Evolutionary conservation across 2,797 vertebrate genomes (phyloP).

Genomic region (Oreochromis grahami): DNA sequence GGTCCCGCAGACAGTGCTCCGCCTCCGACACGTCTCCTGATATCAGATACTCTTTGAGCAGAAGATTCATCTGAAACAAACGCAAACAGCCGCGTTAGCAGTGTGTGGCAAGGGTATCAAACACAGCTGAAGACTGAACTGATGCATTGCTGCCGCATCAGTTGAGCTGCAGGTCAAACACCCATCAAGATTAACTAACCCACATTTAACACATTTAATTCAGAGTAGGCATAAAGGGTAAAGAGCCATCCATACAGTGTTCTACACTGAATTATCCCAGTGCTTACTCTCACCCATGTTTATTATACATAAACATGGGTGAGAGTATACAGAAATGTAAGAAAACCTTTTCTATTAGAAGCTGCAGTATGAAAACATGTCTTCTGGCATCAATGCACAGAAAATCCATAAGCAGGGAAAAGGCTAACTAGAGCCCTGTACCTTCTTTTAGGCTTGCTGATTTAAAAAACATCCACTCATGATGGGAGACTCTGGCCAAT

Average conservation of each 20-base stretch:
- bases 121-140: background rate
- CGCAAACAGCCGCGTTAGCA: background rate
- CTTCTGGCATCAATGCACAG: background rate
- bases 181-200: background rate
- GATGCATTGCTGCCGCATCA: background rate
- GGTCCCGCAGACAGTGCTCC: slow-evolving; percentile 81
- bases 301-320: background rate
- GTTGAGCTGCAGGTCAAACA: background rate
- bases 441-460: background rate
- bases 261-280: background rate
- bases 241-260: background rate
- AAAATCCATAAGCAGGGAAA: background rate
- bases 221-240: background rate
- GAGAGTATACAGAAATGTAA: background rate
- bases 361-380: background rate
- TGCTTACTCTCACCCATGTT: background rate
- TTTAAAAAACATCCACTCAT: background rate
- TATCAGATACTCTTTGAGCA: slow-evolving; percentile 85
- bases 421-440: background rate
- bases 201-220: background rate
- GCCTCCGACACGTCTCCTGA: slow-evolving; percentile 83
- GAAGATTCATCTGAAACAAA: slow-evolving; percentile 82
- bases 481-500: background rate
- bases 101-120: background rate
- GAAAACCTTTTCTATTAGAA: background rate